A percentile compares a stretch with the other conserved stretches of the same genome.
phyloP scores from a whole-genome alignment of 2,113 vertebrate genomes.

The Gavialis gangeticus region DNA sequence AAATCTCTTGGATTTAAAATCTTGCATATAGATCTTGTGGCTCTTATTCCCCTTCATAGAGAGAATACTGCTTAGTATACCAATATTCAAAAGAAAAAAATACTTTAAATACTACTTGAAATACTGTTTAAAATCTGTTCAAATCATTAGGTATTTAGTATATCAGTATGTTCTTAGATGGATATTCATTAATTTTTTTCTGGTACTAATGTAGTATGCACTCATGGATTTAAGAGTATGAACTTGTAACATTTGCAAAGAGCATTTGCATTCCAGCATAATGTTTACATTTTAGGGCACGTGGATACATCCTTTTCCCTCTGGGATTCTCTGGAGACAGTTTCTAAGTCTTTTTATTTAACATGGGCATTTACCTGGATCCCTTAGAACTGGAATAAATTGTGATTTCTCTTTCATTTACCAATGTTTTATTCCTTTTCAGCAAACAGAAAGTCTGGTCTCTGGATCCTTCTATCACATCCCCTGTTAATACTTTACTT shows the following conservation, averaged over 20 bases:
- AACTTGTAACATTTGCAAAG: background rate
- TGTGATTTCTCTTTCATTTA: background rate
- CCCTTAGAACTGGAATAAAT: background rate
- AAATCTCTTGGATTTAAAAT: background rate
- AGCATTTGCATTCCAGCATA: background rate
- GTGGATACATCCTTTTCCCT: background rate
- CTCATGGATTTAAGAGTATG: background rate
- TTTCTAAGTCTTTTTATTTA: background rate
- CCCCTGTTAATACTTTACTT: background rate
- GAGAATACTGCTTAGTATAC: background rate
- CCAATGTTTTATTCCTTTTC: background rate
- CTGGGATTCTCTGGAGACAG: background rate
- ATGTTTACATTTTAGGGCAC: background rate
- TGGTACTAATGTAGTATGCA: background rate
- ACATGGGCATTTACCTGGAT: background rate
- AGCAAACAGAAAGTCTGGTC: background rate
- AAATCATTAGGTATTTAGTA: background rate
- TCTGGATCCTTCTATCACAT: background rate
- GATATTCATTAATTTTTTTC: background rate
- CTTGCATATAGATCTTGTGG: background rate
- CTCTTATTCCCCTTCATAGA: background rate
- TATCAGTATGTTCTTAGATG: background rate
- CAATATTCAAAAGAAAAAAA: background rate
- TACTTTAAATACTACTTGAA: background rate
- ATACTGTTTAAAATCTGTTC: background rate